Conservation (phyloP, 2,113 vertebrate genomes). For the Eulacestoma nigropectus region DNA sequence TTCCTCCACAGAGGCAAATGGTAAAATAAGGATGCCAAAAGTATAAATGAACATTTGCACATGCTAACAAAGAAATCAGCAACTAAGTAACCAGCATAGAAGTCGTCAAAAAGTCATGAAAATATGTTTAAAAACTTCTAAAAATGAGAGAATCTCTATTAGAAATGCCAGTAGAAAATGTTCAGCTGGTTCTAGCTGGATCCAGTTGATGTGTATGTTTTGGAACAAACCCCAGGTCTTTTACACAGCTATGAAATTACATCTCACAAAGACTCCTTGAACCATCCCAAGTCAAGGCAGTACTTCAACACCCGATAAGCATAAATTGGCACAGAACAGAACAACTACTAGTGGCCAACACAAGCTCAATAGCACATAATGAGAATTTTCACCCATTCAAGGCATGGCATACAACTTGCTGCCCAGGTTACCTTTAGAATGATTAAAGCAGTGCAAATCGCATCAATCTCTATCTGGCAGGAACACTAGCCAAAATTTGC, state of each 20-base stretch:
- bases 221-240: background rate
- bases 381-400: background rate
- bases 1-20: conserved; percentile 23
- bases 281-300: background rate
- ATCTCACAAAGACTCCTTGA: background rate
- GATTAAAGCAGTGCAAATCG: background rate
- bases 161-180: background rate
- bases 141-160: background rate
- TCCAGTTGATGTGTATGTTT: background rate
- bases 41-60: background rate
- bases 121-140: background rate
- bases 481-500: background rate
- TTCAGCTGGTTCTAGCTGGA: background rate
- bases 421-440: background rate
- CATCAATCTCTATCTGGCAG: background rate
- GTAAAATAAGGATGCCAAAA: conserved; percentile 12
- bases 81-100: background rate
- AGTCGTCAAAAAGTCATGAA: background rate
- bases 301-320: background rate
- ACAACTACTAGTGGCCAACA: background rate
- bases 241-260: background rate
- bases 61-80: background rate
- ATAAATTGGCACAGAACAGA: background rate
- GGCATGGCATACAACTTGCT: background rate
- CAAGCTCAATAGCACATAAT: background rate